Conservation (phyloP, 2,888 invertebrate genomes). For the Malacosoma neustria region DNA sequence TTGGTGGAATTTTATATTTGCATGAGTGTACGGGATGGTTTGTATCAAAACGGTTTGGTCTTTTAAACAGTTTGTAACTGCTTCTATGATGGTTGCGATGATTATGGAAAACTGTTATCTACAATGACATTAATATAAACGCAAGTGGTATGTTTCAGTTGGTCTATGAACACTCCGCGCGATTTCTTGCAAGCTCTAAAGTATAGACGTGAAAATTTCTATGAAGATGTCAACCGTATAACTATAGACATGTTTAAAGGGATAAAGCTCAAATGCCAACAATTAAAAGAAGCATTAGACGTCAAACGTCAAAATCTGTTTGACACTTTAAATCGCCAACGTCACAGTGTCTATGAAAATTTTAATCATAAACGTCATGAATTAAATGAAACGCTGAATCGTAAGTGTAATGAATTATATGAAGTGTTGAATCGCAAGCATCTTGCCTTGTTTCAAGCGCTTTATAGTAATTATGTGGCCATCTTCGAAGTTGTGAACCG, state of each 20-base stretch:
- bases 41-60: no score
- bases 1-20: no score
- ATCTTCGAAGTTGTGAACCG: no score
- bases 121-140: no score
- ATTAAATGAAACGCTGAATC: neutral
- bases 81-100: no score
- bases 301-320: neutral
- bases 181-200: neutral
- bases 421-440: neutral
- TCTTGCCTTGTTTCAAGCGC: neutral
- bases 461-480: no score
- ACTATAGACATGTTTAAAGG: no score
- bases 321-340: neutral
- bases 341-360: neutral
- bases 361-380: neutral
- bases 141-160: neutral
- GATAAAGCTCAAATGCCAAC: no score
- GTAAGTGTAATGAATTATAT: neutral
- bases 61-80: no score
- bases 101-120: no score
- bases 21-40: no score
- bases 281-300: no score
- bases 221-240: neutral
- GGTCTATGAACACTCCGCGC: neutral
- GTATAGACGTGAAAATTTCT: neutral